Conservation (phyloP, 2,797 vertebrate species). For the Halcyon badia region DNA sequence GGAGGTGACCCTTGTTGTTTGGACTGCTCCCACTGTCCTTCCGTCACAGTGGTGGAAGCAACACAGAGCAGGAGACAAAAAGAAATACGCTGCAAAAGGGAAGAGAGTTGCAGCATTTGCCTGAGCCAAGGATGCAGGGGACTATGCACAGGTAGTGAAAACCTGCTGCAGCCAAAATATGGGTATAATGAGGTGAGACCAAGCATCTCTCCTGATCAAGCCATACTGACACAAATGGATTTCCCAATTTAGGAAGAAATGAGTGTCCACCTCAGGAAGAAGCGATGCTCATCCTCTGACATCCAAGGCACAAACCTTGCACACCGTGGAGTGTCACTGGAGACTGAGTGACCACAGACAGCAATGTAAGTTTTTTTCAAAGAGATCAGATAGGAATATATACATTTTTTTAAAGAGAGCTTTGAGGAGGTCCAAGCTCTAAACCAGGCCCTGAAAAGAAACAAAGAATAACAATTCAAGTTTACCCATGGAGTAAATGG, state of each 20-base stretch:
- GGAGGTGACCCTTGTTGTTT: neutral
- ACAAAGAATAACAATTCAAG: neutral
- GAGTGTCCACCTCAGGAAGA: neutral
- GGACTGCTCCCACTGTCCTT: neutral
- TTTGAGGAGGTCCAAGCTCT: neutral
- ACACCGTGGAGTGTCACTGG: rapidly evolving
- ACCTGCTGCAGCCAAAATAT: neutral
- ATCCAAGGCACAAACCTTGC: neutral
- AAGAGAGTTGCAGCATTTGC: neutral
- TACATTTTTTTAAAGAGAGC: neutral
- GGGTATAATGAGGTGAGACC: neutral
- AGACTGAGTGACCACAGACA: neutral
- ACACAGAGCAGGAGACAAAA: neutral
- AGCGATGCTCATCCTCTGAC: neutral
- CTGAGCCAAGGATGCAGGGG: neutral
- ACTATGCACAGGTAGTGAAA: neutral
- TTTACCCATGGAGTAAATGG: neutral
- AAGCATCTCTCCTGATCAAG: neutral
- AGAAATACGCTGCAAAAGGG: constrained; percentile 1
- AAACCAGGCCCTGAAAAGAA: neutral
- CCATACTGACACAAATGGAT: neutral
- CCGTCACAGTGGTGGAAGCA: neutral
- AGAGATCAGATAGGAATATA: neutral
- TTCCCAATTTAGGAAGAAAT: neutral
- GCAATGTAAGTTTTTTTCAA: neutral